Evolutionary conservation across 2,888 invertebrate species (phyloP), one percentile per base, ranked within the genome.

Genomic region (Periphyllus acericola): DNA sequence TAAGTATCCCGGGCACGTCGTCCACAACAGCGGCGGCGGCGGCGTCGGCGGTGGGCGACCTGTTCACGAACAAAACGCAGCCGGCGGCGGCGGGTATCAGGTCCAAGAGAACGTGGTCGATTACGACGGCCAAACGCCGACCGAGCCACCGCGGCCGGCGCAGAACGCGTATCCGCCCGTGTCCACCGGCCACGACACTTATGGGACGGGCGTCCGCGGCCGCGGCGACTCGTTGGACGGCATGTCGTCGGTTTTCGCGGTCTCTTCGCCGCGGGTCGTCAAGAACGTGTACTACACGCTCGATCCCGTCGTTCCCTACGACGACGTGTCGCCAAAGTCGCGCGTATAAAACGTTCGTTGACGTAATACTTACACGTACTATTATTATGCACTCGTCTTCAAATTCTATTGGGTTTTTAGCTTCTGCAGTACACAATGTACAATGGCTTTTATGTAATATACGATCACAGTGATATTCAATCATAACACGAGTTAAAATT

Each of bases 221-320:
- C 76, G 46, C 40, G 76, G 25, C n/a, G 40, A 76, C n/a, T 9
- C 46, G 36, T 29, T n/a, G n/a, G 76, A 46, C 36, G 76, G 40
- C 46, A 78, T 21, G 84, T 66, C 40, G 14, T 66, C 84, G 32
- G 29, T 60, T 0, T 25, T 60, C 32, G n/a, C 46, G 3, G 19
- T 19, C n/a, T 32, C 46, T 11, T 21, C 79, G 34, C 76, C 46
- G 29, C 74, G n/a, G 3, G 36, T 17, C 11, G 79, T 79, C 55
- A 36, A 36, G 1, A 55, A 79, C 71, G 85, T 79, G 36, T 86
- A 86, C 71, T 79, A 79, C 55, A 86, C 85, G 17, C 79, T 86
- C 46, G 85, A 86, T 29, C 85, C 85, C 21, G 79, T 79, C 29
- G 55, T 86, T 14, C 85, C 85, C 11, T 86, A 86, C 55, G 17